A percentile compares a stretch with the other conserved stretches of the same genome.
Conservation (phyloP, 2,888 invertebrate species). For the Hartigia nigra region DNA sequence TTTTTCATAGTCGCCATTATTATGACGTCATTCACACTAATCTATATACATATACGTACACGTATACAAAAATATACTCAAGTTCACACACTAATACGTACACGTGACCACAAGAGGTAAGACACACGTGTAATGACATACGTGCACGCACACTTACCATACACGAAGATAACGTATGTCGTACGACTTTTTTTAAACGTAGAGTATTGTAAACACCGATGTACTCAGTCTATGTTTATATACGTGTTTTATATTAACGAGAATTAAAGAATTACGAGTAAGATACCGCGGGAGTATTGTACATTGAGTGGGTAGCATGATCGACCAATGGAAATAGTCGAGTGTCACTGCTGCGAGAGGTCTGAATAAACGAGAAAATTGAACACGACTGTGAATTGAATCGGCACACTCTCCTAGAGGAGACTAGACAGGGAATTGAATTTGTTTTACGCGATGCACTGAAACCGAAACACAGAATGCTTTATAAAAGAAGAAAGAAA, state of each 20-base stretch:
- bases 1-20: not conserved
- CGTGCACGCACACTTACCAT: not conserved
- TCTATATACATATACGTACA: not conserved
- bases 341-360: not conserved
- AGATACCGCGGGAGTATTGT: conserved; percentile 1
- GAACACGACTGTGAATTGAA: not conserved
- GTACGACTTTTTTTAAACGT: conserved; percentile 49
- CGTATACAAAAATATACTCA: not conserved
- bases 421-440: not conserved
- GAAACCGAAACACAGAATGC: not conserved
- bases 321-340: not conserved
- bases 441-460: not conserved
- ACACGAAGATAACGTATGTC: conserved; percentile 32
- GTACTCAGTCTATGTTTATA: conserved; percentile 65
- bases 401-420: not conserved
- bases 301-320: not conserved
- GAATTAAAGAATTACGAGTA: conserved; percentile 5
- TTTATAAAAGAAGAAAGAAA: not conserved
- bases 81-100: not conserved
- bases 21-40: not conserved
- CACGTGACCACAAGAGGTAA: not conserved
- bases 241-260: conserved; percentile 64
- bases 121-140: not conserved
- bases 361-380: not conserved
- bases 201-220: conserved; percentile 59